Base-by-base conservation (phyloP, 2,888 invertebrate genomes). In the Leptinotarsa peninsularis region DNA sequence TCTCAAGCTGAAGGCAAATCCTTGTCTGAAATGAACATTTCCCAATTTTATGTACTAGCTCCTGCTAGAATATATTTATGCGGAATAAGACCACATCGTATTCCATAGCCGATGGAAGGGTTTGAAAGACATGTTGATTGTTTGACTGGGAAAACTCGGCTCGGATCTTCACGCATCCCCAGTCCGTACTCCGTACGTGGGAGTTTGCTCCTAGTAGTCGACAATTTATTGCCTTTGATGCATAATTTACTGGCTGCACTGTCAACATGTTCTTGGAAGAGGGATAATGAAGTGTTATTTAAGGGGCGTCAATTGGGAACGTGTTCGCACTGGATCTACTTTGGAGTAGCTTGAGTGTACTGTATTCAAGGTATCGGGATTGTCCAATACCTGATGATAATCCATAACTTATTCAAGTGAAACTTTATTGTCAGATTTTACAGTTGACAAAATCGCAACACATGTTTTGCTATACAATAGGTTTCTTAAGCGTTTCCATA, bases 141-240 rank as follows among this genome's bases (percentile, higher is more conserved):
- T 67, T 67, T 73, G 60, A 70, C 66, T 72, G 70, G 76, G 73
- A 67, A 71, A 70, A 73, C 67, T 70, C 49, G 49, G 67, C 33
- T 54, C n/a, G n/a, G n/a, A 66, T 66, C 56, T 73, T 73, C 72
- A 76, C 73, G 72, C 73, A 73, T 70, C 56, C 67, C 72, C 54
- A 72, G 43, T 60, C 50, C 21, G 54, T 63, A 18, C 71, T 60
- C 50, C 21, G 54, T 63, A 18, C 71, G 58, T 56, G 71, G 33
- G 49, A 21, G 67, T 56, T 71, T 66, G 18, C 23, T 43, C n/a
- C n/a, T 15, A 21, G 56, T 72, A 54, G 21, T 33, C 14, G 54
- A 67, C 23, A 49, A 72, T 72, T 71, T 66, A 71, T 71, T 50
- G 52, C 49, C 33, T 66, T 71, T 66, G 71, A 15, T 66, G 71